A percentile compares a stretch with the other conserved stretches of the same genome.
phyloP scores from a whole-genome alignment of 2,888 invertebrate species.

The Lycophotia porphyrea region DNA sequence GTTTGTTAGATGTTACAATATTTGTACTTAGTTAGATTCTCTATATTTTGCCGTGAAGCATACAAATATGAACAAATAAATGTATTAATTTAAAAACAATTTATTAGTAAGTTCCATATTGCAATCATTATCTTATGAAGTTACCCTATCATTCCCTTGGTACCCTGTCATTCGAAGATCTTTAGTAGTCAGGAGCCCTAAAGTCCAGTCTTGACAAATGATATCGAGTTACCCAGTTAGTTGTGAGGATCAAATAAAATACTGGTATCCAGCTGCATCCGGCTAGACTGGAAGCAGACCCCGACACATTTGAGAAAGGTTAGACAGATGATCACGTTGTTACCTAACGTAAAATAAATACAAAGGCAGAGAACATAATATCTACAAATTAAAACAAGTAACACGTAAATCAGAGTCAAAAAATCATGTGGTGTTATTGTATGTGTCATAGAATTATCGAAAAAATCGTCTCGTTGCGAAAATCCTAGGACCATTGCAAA shows the following conservation, averaged over 20 bases:
- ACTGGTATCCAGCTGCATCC: background rate
- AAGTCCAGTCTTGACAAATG: background rate
- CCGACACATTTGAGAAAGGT: background rate
- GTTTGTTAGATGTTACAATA: too few species aligned
- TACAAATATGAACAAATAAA: too few species aligned
- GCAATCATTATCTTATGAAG: too few species aligned
- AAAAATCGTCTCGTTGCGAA: constrained; percentile 1
- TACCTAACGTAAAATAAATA: background rate
- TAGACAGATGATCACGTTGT: background rate
- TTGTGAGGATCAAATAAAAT: background rate
- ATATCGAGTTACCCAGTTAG: background rate
- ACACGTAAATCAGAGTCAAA: background rate
- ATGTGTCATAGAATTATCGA: constrained; percentile 25
- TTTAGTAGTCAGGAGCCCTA: too few species aligned
- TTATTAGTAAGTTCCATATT: too few species aligned
- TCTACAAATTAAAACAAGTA: background rate
- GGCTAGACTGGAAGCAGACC: background rate
- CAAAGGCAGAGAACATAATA: background rate
- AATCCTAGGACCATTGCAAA: constrained; percentile 28
- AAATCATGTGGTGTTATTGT: background rate
- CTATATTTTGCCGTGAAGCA: too few species aligned
- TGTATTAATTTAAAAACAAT: too few species aligned
- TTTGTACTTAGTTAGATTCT: too few species aligned
- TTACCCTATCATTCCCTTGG: too few species aligned
- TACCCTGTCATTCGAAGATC: background rate